These are phyloP conservation scores for pig (Sus scrofa) DNA, from an alignment of 2,113 vertebrate genomes.

Conservation along the genomic window T2T-Sscrofa CM000815.6:99093001-99093500, in stretches of 20 bases:
- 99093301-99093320: background rate
- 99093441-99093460: too few relatives aligned
- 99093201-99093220: background rate
- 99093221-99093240: background rate
- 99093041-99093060: background rate
- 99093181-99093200: background rate
- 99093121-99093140: background rate
- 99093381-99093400: background rate
- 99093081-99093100: background rate
- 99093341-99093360: background rate
- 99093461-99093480: too few relatives aligned
- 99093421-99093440: too few relatives aligned
- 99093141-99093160: background rate
- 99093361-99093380: background rate
- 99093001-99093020: background rate
- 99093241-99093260: background rate
- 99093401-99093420: too few relatives aligned
- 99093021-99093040: background rate
- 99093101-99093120: background rate
- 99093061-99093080: background rate
- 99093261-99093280: background rate
- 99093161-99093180: background rate
- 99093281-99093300: background rate
- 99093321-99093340: too few relatives aligned
- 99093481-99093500: too few relatives aligned